These are phyloP conservation scores for Orycteropus afer DNA, from an alignment of 2,113 vertebrate genomes.

Conservation along the genomic window DNA sequence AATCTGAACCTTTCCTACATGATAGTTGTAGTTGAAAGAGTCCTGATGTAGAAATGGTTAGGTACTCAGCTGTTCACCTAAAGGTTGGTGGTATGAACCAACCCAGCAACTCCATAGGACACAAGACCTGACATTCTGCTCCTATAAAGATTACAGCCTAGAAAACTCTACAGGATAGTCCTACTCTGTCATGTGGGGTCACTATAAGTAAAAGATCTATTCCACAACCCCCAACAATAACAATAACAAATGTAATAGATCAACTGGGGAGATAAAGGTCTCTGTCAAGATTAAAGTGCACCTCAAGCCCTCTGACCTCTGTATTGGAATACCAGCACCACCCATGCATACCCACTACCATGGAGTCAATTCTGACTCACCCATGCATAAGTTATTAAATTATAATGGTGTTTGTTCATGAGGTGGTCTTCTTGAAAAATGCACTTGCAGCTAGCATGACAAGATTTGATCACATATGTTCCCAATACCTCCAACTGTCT, in stretches of 20 bases:
- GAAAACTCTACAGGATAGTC: neutral
- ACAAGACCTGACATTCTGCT: neutral
- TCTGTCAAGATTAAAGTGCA: neutral
- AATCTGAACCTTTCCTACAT: neutral
- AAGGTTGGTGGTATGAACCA: neutral
- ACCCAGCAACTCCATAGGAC: neutral
- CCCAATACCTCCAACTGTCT: fast-evolving
- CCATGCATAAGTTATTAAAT: neutral
- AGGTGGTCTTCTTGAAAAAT: neutral
- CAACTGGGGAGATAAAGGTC: neutral
- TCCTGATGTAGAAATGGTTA: neutral
- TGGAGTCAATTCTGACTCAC: too few relatives aligned
- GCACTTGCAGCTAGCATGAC: neutral
- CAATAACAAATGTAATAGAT: neutral
- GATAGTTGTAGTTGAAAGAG: neutral
- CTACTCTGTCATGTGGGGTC: neutral
- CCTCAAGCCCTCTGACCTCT: neutral
- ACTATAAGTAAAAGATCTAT: neutral
- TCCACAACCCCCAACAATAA: neutral
- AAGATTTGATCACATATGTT: fast-evolving
- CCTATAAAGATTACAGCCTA: neutral
- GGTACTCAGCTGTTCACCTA: neutral
- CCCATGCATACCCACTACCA: too few relatives aligned
- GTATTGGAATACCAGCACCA: neutral
- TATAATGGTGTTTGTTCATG: neutral